Evolutionary conservation across 2,113 vertebrate genomes (phyloP).

Genomic region (Plectropomus leopardus): DNA sequence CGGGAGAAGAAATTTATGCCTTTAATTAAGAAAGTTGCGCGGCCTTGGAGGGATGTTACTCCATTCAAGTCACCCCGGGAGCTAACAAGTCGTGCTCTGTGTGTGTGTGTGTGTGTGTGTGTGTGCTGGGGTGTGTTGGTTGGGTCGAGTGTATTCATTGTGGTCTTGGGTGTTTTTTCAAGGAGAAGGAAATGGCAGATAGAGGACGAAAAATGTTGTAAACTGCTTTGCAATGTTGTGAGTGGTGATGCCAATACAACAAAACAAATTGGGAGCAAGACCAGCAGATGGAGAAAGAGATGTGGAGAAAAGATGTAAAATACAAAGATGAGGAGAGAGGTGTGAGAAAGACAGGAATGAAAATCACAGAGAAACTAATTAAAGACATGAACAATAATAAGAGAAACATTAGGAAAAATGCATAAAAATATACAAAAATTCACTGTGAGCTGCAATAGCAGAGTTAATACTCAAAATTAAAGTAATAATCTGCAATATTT

Average conservation of each 20-base stretch:
- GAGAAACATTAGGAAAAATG: background rate
- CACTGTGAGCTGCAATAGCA: background rate
- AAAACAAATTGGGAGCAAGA: background rate
- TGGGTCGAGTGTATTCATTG: slow-evolving; percentile 24
- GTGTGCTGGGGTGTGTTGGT: slow-evolving; percentile 26
- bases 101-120: slow-evolving; percentile 25
- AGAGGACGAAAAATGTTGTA: slow-evolving; percentile 15
- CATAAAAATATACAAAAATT: background rate
- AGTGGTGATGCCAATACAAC: slow-evolving; percentile 2
- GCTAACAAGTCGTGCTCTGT: background rate
- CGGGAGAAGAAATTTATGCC: slow-evolving; percentile 67
- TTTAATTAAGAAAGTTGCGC: slow-evolving; percentile 77
- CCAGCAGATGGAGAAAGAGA: background rate
- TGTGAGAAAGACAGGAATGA: background rate
- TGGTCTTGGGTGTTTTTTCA: slow-evolving; percentile 40
- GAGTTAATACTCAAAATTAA: background rate
- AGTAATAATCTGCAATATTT: background rate
- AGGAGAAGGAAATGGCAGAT: slow-evolving; percentile 20
- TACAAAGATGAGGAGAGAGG: background rate
- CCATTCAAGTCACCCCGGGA: slow-evolving; percentile 46
- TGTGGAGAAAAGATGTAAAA: background rate
- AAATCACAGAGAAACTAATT: background rate
- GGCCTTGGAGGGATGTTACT: slow-evolving; percentile 70
- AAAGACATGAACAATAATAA: background rate
- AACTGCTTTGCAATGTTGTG: slow-evolving; percentile 31